Evolutionary conservation across 2,888 invertebrate genomes (phyloP).

Genomic region (Macroteleia sp.): DNA sequence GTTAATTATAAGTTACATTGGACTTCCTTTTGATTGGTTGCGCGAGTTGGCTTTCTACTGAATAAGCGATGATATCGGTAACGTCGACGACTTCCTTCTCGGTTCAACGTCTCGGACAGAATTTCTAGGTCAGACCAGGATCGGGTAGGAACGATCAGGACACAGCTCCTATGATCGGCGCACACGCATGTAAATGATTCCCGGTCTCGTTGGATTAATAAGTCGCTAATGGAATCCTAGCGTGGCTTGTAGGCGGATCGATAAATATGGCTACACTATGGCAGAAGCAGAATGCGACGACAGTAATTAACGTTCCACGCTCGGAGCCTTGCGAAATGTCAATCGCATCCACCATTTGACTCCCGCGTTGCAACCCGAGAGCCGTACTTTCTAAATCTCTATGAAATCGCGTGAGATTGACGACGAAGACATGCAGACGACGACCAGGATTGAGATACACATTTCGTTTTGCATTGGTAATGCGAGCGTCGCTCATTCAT

Average conservation of each 20-base stretch:
- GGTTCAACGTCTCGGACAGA: constrained; percentile 61
- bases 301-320: constrained; percentile 69
- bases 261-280: constrained; percentile 72
- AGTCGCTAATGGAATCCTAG: constrained; percentile 77
- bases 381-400: constrained; percentile 59
- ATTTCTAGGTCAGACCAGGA: constrained; percentile 61
- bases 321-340: constrained; percentile 64
- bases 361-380: constrained; percentile 45
- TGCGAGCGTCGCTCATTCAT: constrained; percentile 21
- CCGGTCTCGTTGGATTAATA: constrained; percentile 72
- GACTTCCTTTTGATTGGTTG: constrained; percentile 50
- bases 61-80: constrained; percentile 60
- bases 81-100: constrained; percentile 54
- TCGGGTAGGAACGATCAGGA: constrained; percentile 45
- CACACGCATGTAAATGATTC: constrained; percentile 60
- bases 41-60: constrained; percentile 51
- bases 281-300: constrained; percentile 66
- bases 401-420: constrained; percentile 56
- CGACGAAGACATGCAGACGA: constrained; percentile 34
- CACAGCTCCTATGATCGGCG: constrained; percentile 41
- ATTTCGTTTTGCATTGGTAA: constrained; percentile 41
- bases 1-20: constrained; percentile 52
- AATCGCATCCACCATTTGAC: constrained; percentile 61
- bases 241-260: constrained; percentile 75
- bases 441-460: constrained; percentile 47